Evolutionary conservation across 2,888 invertebrate genomes (phyloP), one percentile per base, ranked within the genome.

Genomic region (Yponomeuta evonymella): DNA sequence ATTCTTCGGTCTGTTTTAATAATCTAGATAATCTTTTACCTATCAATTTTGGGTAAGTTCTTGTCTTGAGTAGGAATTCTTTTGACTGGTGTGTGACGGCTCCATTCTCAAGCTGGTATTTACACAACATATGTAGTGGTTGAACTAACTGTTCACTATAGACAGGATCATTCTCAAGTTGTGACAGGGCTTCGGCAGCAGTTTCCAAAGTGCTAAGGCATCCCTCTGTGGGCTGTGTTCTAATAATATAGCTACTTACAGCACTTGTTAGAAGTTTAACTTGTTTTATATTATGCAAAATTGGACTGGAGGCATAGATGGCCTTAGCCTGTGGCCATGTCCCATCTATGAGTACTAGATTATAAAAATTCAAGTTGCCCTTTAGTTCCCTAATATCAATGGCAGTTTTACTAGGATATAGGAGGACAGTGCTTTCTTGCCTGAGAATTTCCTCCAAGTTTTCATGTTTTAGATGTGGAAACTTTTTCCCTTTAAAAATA

Each of bases 291-390:
- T 92, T 89, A 77, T 96, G 96, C 70, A 98, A 90, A 73, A 94
- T 90, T 15, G 95, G 94, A 83, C 97, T 98, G 74, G 96, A 95
- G 69, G 96, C 94, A 87, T 96, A 98, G 74, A 98, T 97, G 12
- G 97, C 96, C 86, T 97, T 97, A 2, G 98, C 98, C 87, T 98
- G 98, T 0, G 97, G 96, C 98, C 98, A 98, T 11, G 98, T 98
- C 5, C 98, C 98, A 92, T 98, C 98, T 74, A 98, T 94, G 65
- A 98, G 88, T 67, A 98, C 92, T 70, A 98, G 90, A 83, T 97
- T 98, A 81, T 96, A 97, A 11, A 93, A 93, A 66, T 86, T 88
- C 75, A 80, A 78, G 71, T 89, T 87, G 76, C 89, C 87, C 72
- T 87, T 81, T 64, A 92, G 76, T 71, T 87, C 87, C 77, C 93